A percentile compares a stretch with the other conserved stretches of the same genome.
These are phyloP conservation scores for Enteromius treurensis DNA, from an alignment of 2,797 vertebrate genomes.

Conservation along the genomic window DNA sequence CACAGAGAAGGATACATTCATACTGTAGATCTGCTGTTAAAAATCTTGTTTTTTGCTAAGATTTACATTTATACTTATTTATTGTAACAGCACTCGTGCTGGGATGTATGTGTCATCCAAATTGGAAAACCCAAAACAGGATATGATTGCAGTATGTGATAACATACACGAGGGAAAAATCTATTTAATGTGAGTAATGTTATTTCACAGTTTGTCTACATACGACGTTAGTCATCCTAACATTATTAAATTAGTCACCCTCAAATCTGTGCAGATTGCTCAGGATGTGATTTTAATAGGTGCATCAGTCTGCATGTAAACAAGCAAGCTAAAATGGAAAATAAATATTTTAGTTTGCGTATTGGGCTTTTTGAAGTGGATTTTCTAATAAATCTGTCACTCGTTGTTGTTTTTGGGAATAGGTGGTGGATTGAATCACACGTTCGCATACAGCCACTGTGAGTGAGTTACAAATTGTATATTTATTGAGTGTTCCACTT, in stretches of 20 bases:
- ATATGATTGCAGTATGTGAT: not conserved
- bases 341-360: not conserved
- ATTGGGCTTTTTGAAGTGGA: not conserved
- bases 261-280: not conserved
- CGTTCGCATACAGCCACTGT: not conserved
- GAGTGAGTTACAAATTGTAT: constrained; percentile 9
- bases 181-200: not conserved
- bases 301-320: not conserved
- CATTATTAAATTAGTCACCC: not conserved
- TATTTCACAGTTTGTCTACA: not conserved
- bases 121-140: not conserved
- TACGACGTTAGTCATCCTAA: not conserved
- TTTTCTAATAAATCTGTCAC: not conserved
- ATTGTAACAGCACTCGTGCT: not conserved
- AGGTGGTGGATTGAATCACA: not conserved
- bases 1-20: not conserved
- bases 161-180: not conserved
- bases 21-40: not conserved
- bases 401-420: not conserved
- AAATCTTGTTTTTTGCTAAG: not conserved
- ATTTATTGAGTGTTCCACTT: constrained; percentile 33
- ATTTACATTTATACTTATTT: not conserved
- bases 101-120: not conserved
- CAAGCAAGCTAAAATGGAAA: not conserved
- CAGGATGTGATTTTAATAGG: not conserved